A percentile compares a stretch with the other conserved stretches of the same genome.
phyloP scores from a whole-genome alignment of 2,888 invertebrate genomes.

The Conus canariensis region DNA sequence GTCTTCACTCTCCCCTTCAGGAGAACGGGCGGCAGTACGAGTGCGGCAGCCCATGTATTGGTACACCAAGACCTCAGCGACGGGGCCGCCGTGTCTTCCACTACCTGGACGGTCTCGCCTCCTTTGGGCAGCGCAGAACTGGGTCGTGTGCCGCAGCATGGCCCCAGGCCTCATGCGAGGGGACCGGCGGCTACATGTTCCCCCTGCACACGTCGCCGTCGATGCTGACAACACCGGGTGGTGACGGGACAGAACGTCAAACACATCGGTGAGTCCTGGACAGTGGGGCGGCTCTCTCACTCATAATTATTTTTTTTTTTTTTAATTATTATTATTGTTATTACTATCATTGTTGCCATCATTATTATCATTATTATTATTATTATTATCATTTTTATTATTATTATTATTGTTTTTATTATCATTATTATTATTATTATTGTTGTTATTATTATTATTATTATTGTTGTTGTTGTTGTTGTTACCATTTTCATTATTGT shows the following conservation, averaged over 20 bases:
- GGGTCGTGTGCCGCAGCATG: constrained; percentile 16
- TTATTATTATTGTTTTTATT: too few species aligned
- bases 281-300: neutral
- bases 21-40: neutral
- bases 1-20: too few species aligned
- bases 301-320: too few species aligned
- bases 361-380: too few species aligned
- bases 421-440: too few species aligned
- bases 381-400: too few species aligned
- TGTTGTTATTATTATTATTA: too few species aligned
- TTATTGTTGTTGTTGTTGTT: too few species aligned
- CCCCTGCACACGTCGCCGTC: constrained; percentile 44
- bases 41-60: constrained; percentile 21
- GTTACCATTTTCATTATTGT: too few species aligned
- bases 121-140: neutral
- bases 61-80: constrained; percentile 38
- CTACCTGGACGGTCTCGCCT: constrained; percentile 31
- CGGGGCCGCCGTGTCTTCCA: constrained; percentile 26
- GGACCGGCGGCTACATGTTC: constrained; percentile 51
- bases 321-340: neutral
- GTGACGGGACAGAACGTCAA: constrained; percentile 45
- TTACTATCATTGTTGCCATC: neutral
- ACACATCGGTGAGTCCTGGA: constrained; percentile 37
- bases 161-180: constrained; percentile 49
- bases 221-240: constrained; percentile 27